Base-by-base conservation (phyloP, 2,113 vertebrate species). In the Onychorhynchus coronatus region DNA sequence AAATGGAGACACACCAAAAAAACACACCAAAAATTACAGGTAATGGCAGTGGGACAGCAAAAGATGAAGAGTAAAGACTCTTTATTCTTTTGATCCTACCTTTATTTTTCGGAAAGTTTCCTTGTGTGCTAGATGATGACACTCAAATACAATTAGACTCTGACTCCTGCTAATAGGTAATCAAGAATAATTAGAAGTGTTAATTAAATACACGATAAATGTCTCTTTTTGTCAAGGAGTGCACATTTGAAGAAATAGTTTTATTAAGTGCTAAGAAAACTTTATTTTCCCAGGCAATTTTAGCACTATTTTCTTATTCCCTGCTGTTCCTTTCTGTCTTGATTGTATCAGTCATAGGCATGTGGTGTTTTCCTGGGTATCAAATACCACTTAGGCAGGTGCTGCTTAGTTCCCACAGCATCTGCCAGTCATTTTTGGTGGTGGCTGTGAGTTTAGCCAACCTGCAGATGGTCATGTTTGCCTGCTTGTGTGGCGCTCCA, bases 401-500 rank as follows among this genome's bases (percentile, higher is more conserved):
- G 95, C 89, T 96, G 13, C 66, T 68, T 55, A 31, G 79, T 89
- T 95, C 95, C 65, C 30, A 39, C 75, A 96, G 80, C 95, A 97
- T 97, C 94, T 97, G 93, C 94, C 91, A 76, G 88, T 88, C 91
- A 59, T 31, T 67, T 92, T 49, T 84, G 58, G 52, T 73, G 13
- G 85, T 39, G 72, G 81, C 10, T 76, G 37, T 58, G 67, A 37
- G 85, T 85, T 94, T 65, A 52, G 70, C 74, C 67, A 92, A 88
- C 93, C 90, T 95, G 92, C 93, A 96, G 94, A 87, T 96, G 91
- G 81, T 95, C 50, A 7, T 88, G 70, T 96, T 94, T 95, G 85
- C 85, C 66, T 30, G 13, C 65, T 84, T 77, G 91, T 72, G 67
- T 52, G 68, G 53, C 11, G 78, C 81, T 88, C 56, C 65, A n/a